Base-by-base conservation (phyloP, 2,797 vertebrate genomes). In the Mus caroli region DNA sequence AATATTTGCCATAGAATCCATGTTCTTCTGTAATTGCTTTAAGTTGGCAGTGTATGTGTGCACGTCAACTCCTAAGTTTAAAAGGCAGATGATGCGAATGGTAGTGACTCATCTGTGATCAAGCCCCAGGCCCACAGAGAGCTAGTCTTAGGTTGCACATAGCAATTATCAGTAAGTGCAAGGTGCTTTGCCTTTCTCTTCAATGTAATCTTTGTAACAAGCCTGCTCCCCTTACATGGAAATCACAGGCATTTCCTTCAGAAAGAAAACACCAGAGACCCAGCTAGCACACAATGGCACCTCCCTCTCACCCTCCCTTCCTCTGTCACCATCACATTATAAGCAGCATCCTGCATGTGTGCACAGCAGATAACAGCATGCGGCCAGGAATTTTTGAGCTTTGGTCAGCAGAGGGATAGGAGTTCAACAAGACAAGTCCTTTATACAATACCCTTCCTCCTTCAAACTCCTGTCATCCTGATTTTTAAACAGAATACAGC, bases 141-240 rank as follows among this genome's bases (percentile, higher is more conserved):
- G 0, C 11, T 40, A 8, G 31, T 76, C 3, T 76, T 90, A 75
- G 62, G 11, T 83, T 69, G 31, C n/a, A 69, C 40, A 24, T 12
- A 85, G n/a, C 34, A 90, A 62, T 92, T 58, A 96, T 46, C n/a
- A 94, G 52, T 46, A 15, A 95, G 56, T 7, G 67, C 37, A 71
- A 7, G 84, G 37, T 71, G 40, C 22, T 40, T 90, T 69, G 15
- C 60, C 84, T 88, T 92, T 69, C 43, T 84, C 88, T 86, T 89
- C 62, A 80, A 0, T 77, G 58, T 90, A 71, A 91, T 83, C 22
- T 91, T 96, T 76, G 77, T 37, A 60, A 24, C 82, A 85, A 87
- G 75, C 79, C 34, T 15, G 71, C 20, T 34, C 5, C 64, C 5
- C 14, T 88, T 87, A 87, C 62, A 34, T 84, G 80, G 76, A 84